Evolutionary conservation across 2,888 invertebrate species (phyloP), one percentile per base, ranked within the genome.

Genomic region (Tanypteryx hageni): DNA sequence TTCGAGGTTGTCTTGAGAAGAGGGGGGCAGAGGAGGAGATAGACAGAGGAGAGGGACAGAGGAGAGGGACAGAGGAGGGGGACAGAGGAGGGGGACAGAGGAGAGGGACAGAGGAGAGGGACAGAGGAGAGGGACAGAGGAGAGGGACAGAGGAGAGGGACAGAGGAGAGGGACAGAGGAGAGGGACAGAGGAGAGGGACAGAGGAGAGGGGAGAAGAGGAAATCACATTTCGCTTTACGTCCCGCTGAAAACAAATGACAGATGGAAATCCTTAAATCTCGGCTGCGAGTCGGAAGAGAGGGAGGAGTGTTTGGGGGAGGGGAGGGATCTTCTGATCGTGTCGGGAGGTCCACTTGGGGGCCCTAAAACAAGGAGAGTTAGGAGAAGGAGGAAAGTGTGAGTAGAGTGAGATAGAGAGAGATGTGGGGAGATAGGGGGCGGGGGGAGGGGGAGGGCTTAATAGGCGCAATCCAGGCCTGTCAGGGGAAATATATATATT

Each of bases 221-320:
- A n/a, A 68, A 68, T 68, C 68, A 22, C 68, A 18, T 68, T 68
- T 68, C 44, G 44, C 44, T 44, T 44, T 44, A 44, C 44, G 44
- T 44, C 44, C 68, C 68, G 68, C 68, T 68, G 68, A 68, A 68
- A 68, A 68, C 68, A 68, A 68, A 68, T 68, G 68, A 68, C 68
- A 22, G 68, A 68, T 68, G 68, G 13, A 68, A 68, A 68, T 68
- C 68, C 68, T 68, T 68, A 68, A 68, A 68, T 68, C 68, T 68
- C 68, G 44, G 44, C 44, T 44, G 4, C n/a, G n/a, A 22, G 10
- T 22, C n/a, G 68, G 68, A 68, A 68, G 13, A 22, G 68, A 22
- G 68, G 68, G n/a, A 64, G 16, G 7, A n/a, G n/a, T n/a, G n/a
- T n/a, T n/a, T n/a, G n/a, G n/a, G n/a, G n/a, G n/a, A n/a, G n/a